Percentiles rank a stretch among this genome's conserved stretches.
phyloP scores from a whole-genome alignment of 2,888 invertebrate species.

The Ptychoptera albimana region DNA sequence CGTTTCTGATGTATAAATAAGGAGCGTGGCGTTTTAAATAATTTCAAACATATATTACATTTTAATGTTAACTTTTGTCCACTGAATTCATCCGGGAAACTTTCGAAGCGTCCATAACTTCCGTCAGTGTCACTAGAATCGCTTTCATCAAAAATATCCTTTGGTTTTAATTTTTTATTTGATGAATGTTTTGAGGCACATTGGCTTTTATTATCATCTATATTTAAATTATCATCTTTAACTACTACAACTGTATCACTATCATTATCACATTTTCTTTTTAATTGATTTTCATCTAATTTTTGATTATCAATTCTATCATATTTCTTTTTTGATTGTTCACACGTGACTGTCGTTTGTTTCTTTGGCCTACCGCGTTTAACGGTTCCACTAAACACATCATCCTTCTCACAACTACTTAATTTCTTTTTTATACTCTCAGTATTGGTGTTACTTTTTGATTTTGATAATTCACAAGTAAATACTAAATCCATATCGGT shows the following conservation, averaged over 20 bases:
- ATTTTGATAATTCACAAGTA: no score
- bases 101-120: neutral
- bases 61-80: neutral
- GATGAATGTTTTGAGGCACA: neutral
- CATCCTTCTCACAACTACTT: no score
- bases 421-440: no score
- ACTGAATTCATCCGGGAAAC: neutral
- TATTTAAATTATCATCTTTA: neutral
- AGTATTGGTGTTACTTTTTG: no score
- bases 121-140: neutral
- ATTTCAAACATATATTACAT: neutral
- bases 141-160: neutral
- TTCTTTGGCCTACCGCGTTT: no score
- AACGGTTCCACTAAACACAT: no score
- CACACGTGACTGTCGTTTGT: no score
- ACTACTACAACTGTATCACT: neutral
- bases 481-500: no score
- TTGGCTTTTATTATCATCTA: neutral
- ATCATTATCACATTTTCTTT: neutral
- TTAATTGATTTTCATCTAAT: no score
- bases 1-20: neutral
- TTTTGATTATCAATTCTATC: no score
- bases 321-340: no score
- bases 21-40: neutral
- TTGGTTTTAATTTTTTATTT: neutral